A percentile compares a stretch with the other conserved stretches of the same genome.
Evolutionary conservation across 2,797 vertebrate genomes (phyloP).

Genomic region (Oreochromis grahami): DNA sequence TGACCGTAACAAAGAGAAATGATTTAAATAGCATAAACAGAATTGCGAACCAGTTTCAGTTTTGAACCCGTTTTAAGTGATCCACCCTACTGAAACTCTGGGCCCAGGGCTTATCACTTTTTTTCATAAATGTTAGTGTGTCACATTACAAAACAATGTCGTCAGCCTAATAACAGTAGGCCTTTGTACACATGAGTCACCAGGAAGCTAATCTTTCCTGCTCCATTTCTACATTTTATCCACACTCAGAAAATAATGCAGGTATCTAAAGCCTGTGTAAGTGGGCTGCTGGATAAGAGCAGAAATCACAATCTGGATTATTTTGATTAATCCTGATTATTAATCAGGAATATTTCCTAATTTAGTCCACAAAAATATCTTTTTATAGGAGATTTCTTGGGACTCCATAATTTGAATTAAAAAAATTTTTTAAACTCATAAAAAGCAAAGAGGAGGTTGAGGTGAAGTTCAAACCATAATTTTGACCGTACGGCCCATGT

Average conservation of each 20-base stretch:
- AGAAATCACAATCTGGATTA: background rate
- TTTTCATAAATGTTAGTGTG: background rate
- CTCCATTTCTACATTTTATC: background rate
- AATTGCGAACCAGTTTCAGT: background rate
- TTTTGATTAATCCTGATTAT: background rate
- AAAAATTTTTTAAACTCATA: background rate
- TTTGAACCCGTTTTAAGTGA: background rate
- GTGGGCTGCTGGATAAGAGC: background rate
- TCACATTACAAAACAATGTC: background rate
- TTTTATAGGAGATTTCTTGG: background rate
- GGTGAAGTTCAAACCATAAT: background rate
- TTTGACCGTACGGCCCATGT: fast-evolving
- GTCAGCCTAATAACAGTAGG: background rate
- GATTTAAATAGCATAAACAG: background rate
- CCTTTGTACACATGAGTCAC: background rate
- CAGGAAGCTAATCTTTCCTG: background rate
- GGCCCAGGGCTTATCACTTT: background rate
- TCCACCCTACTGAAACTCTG: fast-evolving
- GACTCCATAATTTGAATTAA: background rate
- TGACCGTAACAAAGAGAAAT: background rate
- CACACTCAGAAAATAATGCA: background rate
- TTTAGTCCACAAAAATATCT: fast-evolving
- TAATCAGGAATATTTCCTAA: background rate
- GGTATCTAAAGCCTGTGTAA: background rate
- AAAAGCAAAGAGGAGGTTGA: background rate